phyloP scores from a whole-genome alignment of 2,888 invertebrate species.

The Lasius platythorax region DNA sequence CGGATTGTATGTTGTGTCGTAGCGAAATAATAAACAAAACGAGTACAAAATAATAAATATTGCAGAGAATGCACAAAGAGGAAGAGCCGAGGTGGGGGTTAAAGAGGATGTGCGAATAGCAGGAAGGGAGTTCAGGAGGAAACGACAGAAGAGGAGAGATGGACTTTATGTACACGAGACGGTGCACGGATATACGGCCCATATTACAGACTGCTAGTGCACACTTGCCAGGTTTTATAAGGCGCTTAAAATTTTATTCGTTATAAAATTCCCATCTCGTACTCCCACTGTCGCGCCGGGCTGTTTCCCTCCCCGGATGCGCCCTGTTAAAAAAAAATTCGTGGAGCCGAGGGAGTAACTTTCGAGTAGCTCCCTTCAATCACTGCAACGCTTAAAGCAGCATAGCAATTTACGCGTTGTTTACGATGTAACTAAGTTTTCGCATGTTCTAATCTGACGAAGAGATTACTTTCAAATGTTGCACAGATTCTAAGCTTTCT shows the following conservation, averaged over 20 bases:
- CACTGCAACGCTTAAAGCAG: slow-evolving; percentile 3
- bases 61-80: slow-evolving; percentile 7
- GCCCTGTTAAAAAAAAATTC: slow-evolving; percentile 66
- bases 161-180: slow-evolving; percentile 75
- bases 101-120: not conserved
- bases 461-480: slow-evolving; percentile 1
- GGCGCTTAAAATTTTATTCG: slow-evolving; percentile 83
- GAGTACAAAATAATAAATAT: slow-evolving; percentile 51
- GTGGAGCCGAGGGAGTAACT: slow-evolving; percentile 37
- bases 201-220: slow-evolving; percentile 80
- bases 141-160: slow-evolving; percentile 55
- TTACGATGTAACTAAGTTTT: not conserved
- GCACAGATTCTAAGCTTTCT: not conserved
- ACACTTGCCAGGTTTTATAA: slow-evolving; percentile 81
- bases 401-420: slow-evolving; percentile 2
- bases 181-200: slow-evolving; percentile 76
- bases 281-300: not conserved
- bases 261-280: slow-evolving; percentile 79
- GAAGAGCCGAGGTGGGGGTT: not conserved
- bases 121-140: slow-evolving; percentile 59
- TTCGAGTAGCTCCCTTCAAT: slow-evolving; percentile 38
- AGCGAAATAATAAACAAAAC: slow-evolving; percentile 32
- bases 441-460: slow-evolving; percentile 16
- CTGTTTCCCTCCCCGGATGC: slow-evolving; percentile 6
- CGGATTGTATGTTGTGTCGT: not conserved